Evolutionary conservation across 1,140 invertebrate genomes (phyloP).

Genomic region (Macrostomum lignano): DNA sequence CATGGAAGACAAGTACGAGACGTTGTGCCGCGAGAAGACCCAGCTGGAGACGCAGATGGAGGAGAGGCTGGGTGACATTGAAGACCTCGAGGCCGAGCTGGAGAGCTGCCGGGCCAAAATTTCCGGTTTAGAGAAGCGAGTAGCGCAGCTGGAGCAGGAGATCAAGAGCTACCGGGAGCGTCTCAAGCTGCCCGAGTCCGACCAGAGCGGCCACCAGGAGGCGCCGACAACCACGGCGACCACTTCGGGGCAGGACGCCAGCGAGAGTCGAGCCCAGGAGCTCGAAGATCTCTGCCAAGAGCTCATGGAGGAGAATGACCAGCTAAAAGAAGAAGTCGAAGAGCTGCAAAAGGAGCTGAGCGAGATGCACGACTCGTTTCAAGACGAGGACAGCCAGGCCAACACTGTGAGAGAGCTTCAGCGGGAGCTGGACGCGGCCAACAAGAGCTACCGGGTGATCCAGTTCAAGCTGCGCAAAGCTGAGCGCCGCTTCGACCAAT

Average conservation of each 20-base stretch:
- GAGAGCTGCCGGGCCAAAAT: conserved; percentile 2
- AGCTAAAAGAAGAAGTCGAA: conserved; percentile 64
- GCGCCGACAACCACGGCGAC: conserved; percentile 4
- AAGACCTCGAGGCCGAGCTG: conserved; percentile 1
- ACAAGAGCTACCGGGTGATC: conserved; percentile 85
- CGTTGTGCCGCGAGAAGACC: conserved; percentile 6
- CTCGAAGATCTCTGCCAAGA: conserved; percentile 55
- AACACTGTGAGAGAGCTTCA: conserved; percentile 59
- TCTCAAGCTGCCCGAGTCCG: conserved; percentile 4
- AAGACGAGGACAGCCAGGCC: conserved; percentile 47
- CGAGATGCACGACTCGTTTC: conserved; percentile 84
- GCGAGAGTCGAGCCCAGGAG: conserved; percentile 36
- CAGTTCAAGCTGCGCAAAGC: conserved; percentile 90
- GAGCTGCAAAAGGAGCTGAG: conserved; percentile 83
- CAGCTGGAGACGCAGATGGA: conserved; percentile 6
- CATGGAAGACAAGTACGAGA: conserved; percentile 5
- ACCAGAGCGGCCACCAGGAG: conserved; percentile 7
- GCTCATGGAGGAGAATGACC: conserved; percentile 78
- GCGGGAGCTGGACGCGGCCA: conserved; percentile 28
- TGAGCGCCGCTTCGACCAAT: conserved; percentile 56
- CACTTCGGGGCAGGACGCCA: conserved; percentile 9
- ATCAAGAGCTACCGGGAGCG: conserved; percentile 12
- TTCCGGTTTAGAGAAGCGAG: conserved; percentile 10
- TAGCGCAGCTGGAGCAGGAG: conserved; percentile 13
- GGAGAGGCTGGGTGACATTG: conserved; percentile 5